Conservation (phyloP, 2,797 vertebrate genomes). For the Tamandua tetradactyla region DNA sequence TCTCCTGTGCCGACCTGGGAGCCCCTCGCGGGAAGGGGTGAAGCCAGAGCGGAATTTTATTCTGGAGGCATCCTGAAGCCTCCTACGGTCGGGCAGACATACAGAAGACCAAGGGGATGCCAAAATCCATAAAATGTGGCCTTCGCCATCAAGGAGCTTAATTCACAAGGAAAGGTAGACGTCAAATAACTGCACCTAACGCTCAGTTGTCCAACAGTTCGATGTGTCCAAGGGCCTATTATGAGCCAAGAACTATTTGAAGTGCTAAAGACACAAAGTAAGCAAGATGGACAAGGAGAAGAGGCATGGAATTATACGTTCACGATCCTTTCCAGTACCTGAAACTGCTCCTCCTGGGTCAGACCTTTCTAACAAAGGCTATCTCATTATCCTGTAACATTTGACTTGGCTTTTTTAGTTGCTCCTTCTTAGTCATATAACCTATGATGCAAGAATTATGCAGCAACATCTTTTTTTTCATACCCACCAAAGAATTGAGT, state of each 20-base stretch:
- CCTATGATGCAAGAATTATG: constrained; percentile 11
- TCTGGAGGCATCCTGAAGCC: not conserved
- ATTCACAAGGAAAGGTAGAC: not conserved
- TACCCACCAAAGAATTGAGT: not conserved
- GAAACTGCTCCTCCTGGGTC: constrained; percentile 1
- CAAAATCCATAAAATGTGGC: not conserved
- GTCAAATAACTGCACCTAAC: not conserved
- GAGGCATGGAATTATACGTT: constrained; percentile 9
- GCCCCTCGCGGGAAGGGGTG: not conserved
- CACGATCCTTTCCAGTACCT: not conserved
- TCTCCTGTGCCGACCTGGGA: not conserved
- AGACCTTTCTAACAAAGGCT: constrained; percentile 15
- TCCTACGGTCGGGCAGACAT: not conserved
- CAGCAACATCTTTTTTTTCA: not conserved
- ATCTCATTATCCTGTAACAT: not conserved
- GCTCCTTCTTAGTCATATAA: constrained; percentile 31
- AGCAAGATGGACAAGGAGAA: constrained; percentile 29
- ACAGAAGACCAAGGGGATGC: not conserved
- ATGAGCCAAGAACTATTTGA: not conserved
- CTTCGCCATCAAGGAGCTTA: not conserved
- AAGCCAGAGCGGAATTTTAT: not conserved
- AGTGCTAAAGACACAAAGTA: not conserved
- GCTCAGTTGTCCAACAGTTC: not conserved
- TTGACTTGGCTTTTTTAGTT: constrained; percentile 14
- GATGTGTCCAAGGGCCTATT: not conserved